Percentiles rank a stretch among this genome's conserved stretches.
phyloP scores from a whole-genome alignment of 2,797 vertebrate species.

The Sebastes minor region DNA sequence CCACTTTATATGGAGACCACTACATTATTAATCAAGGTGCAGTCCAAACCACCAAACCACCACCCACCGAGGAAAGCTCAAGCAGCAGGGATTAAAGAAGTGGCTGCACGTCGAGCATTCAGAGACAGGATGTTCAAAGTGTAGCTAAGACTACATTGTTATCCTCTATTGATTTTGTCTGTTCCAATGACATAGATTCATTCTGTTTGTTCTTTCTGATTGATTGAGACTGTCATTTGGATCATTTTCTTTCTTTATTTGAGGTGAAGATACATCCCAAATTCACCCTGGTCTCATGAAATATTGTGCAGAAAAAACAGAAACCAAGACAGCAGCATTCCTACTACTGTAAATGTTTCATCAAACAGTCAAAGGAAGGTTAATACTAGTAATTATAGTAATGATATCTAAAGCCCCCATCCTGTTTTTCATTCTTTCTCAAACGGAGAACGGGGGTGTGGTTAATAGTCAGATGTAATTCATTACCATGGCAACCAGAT shows the following conservation, averaged over 20 bases:
- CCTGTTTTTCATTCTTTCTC: too few relatives aligned
- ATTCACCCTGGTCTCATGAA: neutral
- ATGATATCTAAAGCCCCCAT: too few relatives aligned
- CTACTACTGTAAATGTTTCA: neutral
- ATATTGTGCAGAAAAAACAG: neutral
- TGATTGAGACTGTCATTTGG: neutral
- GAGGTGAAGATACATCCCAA: neutral
- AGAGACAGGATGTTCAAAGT: neutral
- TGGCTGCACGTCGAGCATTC: constrained; percentile 1
- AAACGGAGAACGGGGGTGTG: too few relatives aligned
- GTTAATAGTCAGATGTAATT: too few relatives aligned
- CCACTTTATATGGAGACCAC: constrained; percentile 9
- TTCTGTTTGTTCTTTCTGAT: constrained; percentile 3
- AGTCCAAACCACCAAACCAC: neutral
- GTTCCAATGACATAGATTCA: constrained; percentile 1
- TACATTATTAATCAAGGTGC: constrained; percentile 55
- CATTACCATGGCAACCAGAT: too few relatives aligned
- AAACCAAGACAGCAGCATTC: neutral
- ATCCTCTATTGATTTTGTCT: neutral
- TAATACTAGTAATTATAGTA: neutral
- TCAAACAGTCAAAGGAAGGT: neutral
- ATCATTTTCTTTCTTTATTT: neutral
- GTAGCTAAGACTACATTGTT: neutral
- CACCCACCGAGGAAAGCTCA: neutral
- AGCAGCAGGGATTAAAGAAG: constrained; percentile 3